Percentiles rank a stretch among this genome's conserved stretches.
Evolutionary conservation across 2,113 vertebrate genomes (phyloP).

Genomic region (Etheostoma cragini): DNA sequence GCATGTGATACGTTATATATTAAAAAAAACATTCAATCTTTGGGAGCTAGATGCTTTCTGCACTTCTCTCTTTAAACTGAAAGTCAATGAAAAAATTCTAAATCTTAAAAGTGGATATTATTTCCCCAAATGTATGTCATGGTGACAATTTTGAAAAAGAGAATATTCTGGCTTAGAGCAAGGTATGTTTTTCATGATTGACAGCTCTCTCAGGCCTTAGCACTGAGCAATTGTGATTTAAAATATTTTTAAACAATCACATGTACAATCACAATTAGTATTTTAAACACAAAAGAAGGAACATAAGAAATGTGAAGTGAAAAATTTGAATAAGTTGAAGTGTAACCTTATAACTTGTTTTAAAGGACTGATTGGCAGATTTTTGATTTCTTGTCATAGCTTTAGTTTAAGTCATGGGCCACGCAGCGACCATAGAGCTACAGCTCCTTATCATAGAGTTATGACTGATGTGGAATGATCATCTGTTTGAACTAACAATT

Average conservation of each 20-base stretch:
- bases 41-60: not conserved
- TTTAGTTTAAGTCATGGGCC: not conserved
- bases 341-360: not conserved
- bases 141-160: slow-evolving; percentile 4
- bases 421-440: not conserved
- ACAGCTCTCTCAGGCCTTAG: not conserved
- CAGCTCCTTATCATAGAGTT: not conserved
- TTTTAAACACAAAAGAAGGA: not conserved
- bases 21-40: no score
- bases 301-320: not conserved
- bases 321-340: not conserved
- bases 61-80: not conserved
- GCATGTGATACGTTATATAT: no score
- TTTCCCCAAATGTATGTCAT: not conserved
- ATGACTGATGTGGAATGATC: slow-evolving; percentile 5
- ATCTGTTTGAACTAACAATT: slow-evolving; percentile 51
- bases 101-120: slow-evolving; percentile 5
- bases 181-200: not conserved
- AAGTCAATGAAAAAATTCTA: not conserved
- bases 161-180: not conserved
- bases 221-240: not conserved
- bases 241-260: not conserved
- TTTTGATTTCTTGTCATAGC: not conserved
- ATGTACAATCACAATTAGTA: not conserved
- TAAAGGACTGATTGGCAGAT: not conserved